These are phyloP conservation scores for Lophura nycthemera DNA, from an alignment of 2,113 vertebrate genomes.

Conservation along the genomic window DNA sequence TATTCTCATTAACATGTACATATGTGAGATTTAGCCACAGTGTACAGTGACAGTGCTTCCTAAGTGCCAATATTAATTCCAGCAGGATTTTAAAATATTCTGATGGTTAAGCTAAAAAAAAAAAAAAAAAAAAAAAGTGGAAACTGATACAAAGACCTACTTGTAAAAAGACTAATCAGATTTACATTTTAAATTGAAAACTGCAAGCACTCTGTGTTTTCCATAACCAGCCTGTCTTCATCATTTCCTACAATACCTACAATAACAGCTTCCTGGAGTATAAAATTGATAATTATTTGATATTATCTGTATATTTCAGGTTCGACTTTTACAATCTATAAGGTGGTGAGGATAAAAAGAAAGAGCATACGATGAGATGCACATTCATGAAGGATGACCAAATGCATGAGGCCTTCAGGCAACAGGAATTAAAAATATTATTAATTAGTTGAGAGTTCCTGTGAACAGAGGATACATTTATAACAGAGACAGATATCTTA, in stretches of 20 bases:
- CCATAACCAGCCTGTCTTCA: background rate
- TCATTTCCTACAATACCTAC: background rate
- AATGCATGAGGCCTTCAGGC: background rate
- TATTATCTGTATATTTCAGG: constrained; percentile 26
- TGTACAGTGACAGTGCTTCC: background rate
- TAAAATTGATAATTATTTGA: constrained; percentile 25
- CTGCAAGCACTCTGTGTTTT: background rate
- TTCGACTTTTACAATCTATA: background rate
- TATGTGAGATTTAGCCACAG: background rate
- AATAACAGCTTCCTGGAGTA: constrained; percentile 26
- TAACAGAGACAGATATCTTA: background rate
- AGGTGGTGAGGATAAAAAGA: background rate
- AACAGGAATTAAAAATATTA: background rate
- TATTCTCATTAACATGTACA: background rate
- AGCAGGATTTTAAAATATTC: background rate
- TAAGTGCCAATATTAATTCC: background rate
- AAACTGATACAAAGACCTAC: background rate
- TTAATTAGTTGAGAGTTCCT: background rate
- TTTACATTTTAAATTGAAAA: background rate
- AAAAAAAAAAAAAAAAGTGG: no score
- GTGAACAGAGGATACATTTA: background rate
- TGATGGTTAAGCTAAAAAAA: background rate
- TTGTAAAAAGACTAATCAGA: background rate
- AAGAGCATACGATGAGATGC: background rate
- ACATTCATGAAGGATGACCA: background rate